phyloP scores from a whole-genome alignment of 1,140 invertebrate genomes.

The Bombus picipes region DNA sequence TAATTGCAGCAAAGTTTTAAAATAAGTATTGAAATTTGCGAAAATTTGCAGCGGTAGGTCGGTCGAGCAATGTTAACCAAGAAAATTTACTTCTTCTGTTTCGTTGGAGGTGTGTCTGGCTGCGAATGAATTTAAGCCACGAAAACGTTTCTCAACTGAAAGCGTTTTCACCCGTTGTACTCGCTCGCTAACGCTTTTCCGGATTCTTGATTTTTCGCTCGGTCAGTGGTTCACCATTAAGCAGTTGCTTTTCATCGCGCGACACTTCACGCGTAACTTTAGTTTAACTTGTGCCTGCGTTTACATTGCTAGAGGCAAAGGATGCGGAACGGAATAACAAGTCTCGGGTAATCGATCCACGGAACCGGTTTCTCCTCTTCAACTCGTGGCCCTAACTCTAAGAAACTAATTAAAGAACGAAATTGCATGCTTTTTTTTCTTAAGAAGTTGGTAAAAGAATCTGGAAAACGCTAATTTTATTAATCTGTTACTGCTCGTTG shows the following conservation, averaged over 20 bases:
- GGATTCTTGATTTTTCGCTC: conserved; percentile 7
- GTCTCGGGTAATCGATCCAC: conserved; percentile 6
- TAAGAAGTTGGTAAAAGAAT: neutral
- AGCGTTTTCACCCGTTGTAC: conserved; percentile 4
- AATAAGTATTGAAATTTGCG: neutral
- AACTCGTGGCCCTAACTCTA: neutral
- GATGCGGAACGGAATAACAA: neutral
- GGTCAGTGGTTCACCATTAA: conserved; percentile 24
- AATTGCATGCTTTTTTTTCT: neutral
- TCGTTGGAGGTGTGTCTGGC: neutral
- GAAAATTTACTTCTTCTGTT: neutral
- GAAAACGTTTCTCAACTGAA: neutral
- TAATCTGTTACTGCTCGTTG: neutral
- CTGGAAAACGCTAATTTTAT: neutral
- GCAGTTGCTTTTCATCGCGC: conserved; percentile 16
- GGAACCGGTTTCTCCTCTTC: neutral
- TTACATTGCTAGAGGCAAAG: neutral
- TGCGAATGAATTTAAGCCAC: neutral
- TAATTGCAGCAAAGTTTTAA: neutral
- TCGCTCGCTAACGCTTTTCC: neutral
- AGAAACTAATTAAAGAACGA: conserved; percentile 12
- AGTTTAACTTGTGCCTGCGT: neutral
- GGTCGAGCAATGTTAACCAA: neutral
- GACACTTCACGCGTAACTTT: conserved; percentile 27
- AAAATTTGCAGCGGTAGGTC: neutral